These are phyloP conservation scores for Odocoileus virginianus DNA, from an alignment of 2,113 vertebrate genomes.

Conservation along the genomic window DNA sequence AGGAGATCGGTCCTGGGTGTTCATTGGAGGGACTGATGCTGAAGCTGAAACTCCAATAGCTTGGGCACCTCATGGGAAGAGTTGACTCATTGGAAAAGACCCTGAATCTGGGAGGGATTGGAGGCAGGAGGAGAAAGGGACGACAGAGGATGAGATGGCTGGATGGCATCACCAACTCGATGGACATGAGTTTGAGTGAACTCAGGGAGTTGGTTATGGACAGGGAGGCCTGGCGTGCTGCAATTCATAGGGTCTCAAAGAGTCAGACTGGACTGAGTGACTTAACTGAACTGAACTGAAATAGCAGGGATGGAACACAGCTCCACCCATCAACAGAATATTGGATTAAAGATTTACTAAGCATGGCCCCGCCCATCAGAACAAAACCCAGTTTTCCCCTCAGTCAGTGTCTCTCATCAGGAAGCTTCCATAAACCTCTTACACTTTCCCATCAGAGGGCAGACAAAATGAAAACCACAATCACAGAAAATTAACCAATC, in stretches of 20 bases:
- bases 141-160: no score
- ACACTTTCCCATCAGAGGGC: neutral
- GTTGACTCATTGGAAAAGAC: no score
- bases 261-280: no score
- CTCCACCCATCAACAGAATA: neutral
- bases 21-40: no score
- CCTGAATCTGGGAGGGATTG: no score
- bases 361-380: rapidly evolving
- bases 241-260: rapidly evolving
- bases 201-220: no score
- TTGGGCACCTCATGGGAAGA: rapidly evolving
- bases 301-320: neutral
- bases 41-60: no score
- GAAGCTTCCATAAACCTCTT: neutral
- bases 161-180: rapidly evolving
- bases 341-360: neutral
- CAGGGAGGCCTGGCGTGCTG: no score
- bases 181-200: no score
- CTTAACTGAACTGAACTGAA: no score
- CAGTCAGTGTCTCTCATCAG: neutral
- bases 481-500: neutral
- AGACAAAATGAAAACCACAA: neutral
- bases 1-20: no score
- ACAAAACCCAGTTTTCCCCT: neutral
- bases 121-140: no score